phyloP scores from a whole-genome alignment of 2,797 vertebrate species.

The Coregonus sp. region DNA sequence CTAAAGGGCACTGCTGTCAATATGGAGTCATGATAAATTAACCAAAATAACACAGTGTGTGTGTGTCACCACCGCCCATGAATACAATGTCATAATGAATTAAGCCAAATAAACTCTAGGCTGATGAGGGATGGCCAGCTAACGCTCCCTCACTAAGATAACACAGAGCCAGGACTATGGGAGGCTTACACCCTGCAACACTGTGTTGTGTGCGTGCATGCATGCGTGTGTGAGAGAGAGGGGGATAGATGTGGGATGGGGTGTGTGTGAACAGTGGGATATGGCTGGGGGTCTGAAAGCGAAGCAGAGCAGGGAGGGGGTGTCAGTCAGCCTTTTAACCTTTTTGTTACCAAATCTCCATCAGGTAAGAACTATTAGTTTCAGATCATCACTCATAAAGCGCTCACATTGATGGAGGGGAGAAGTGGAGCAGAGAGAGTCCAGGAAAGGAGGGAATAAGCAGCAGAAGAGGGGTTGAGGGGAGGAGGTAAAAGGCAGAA shows the following conservation, averaged over 20 bases:
- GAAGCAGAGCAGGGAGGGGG: background rate
- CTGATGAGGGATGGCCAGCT: constrained; percentile 89
- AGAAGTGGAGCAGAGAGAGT: constrained; percentile 27
- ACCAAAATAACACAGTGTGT: constrained; percentile 81
- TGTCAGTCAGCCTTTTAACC: constrained; percentile 52
- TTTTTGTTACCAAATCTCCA: constrained; percentile 56
- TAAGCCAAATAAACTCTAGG: constrained; percentile 86
- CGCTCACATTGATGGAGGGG: constrained; percentile 23
- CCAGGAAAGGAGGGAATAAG: constrained; percentile 19
- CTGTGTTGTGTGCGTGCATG: constrained; percentile 17
- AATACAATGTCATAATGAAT: constrained; percentile 64
- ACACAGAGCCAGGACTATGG: constrained; percentile 76
- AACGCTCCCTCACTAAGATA: constrained; percentile 79
- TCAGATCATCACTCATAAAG: constrained; percentile 15
- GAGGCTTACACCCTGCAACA: constrained; percentile 23
- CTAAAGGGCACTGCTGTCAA: constrained; percentile 89
- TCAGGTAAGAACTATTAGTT: constrained; percentile 51
- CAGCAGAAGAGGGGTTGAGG: constrained; percentile 12
- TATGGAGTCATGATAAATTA: constrained; percentile 71
- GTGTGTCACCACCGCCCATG: constrained; percentile 57
- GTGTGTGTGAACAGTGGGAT: background rate
- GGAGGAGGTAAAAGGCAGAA: constrained; percentile 19
- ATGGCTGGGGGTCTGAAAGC: background rate
- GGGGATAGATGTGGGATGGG: background rate
- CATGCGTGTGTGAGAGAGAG: constrained; percentile 16